Conservation (phyloP, 2,888 invertebrate species). For the Andrena camellia region DNA sequence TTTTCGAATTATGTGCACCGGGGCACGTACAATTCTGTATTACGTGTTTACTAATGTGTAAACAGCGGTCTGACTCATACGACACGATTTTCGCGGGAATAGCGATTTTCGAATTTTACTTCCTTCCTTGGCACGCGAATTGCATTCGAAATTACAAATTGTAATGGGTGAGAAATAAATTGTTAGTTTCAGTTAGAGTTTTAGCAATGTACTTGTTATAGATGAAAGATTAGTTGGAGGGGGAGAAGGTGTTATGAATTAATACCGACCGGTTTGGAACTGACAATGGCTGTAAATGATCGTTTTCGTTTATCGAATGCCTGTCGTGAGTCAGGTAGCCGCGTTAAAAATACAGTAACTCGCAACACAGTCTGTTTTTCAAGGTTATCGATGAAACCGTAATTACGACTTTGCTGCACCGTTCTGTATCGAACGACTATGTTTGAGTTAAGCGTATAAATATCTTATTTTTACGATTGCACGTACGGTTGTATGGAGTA, state of each 20-base stretch:
- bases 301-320: slow-evolving; percentile 11
- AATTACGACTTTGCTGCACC: background rate
- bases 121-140: too few species aligned
- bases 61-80: background rate
- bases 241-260: background rate
- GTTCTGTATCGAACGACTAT: background rate
- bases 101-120: too few species aligned
- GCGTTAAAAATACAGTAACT: slow-evolving; percentile 16
- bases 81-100: too few species aligned
- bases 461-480: background rate
- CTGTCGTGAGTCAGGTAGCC: slow-evolving; percentile 7
- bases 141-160: too few species aligned
- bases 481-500: background rate
- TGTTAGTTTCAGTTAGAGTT: too few species aligned
- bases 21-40: background rate
- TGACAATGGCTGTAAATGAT: background rate
- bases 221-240: too few species aligned
- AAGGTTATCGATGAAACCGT: slow-evolving; percentile 28
- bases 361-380: background rate
- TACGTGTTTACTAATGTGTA: slow-evolving; percentile 4
- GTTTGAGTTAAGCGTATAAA: slow-evolving; percentile 19
- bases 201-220: background rate
- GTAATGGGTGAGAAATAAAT: too few species aligned
- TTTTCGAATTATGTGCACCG: background rate
- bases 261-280: background rate